A percentile compares a stretch with the other conserved stretches of the same genome.
phyloP scores from a whole-genome alignment of 1,140 invertebrate species.

The Helicoverpa armigera region DNA sequence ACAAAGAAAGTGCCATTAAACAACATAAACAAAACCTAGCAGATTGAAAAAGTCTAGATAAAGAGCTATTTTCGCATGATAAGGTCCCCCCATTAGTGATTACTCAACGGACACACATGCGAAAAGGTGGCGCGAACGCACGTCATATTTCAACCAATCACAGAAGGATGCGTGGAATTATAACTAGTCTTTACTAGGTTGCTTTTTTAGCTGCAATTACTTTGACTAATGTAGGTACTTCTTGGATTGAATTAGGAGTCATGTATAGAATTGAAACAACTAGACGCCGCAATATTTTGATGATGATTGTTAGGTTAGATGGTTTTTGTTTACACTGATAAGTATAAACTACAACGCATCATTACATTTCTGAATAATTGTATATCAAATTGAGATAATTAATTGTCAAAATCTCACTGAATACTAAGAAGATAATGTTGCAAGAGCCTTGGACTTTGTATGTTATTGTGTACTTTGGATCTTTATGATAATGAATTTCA shows the following conservation, averaged over 20 bases:
- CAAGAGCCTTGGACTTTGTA: not conserved
- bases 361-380: too few species aligned
- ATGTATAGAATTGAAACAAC: not conserved
- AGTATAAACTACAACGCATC: too few species aligned
- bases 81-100: constrained; percentile 20
- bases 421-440: not conserved
- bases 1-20: too few species aligned
- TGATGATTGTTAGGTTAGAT: too few species aligned
- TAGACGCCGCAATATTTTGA: too few species aligned
- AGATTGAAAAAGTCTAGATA: not conserved
- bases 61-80: not conserved
- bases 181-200: constrained; percentile 13
- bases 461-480: not conserved
- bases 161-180: constrained; percentile 14
- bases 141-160: constrained; percentile 25
- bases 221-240: not conserved
- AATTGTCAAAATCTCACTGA: not conserved
- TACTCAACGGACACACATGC: constrained; percentile 14
- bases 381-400: not conserved
- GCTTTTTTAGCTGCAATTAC: not conserved
- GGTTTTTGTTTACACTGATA: too few species aligned
- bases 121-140: constrained; percentile 27
- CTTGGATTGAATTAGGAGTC: not conserved
- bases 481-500: not conserved
- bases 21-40: not conserved